Base-by-base conservation (phyloP, 2,888 invertebrate species). In the Drosophila dives region DNA sequence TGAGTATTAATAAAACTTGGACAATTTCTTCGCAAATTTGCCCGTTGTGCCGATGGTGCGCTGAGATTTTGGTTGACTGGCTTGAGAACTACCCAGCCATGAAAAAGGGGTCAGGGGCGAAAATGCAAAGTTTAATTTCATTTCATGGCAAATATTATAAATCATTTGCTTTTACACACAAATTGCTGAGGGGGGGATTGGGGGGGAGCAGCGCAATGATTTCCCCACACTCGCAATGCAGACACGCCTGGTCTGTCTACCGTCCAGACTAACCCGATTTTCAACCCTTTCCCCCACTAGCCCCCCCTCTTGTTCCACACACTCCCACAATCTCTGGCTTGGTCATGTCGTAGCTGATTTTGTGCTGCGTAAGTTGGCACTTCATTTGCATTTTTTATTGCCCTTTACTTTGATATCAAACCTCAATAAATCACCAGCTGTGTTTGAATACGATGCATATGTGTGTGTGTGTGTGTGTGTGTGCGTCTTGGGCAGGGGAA, bases 381-480 rank as follows among this genome's bases (percentile, higher is more conserved):
- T 90, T 91, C 86, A 91, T 91, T 91, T 91, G 83, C 89, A 91
- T 91, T 90, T 91, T 91, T 90, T 91, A 91, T 91, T 89, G 91
- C 80, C 82, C 80, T 86, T 86, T 87, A 89, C 86, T 89, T 83
- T 91, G 89, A 89, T 90, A 90, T 90, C 85, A 81, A 83, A 84
- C 83, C 82, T 85, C 81, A 85, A 91, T 91, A 91, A 91, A 91
- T 91, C 91, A 91, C 87, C 86, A 88, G 80, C 80, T 86, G 88
- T 88, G 86, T 88, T 88, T 88, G 86, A 80, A 65, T 55, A 62
- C 75, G 10, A 50, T 34, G 48, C 40, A 64, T 56, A 49, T 58
- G 61, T 64, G 68, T 62, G 59, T 74, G 61, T 62, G 62, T 56
- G 59, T 55, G 51, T 26, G 67, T 64, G 59, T 49, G 55, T n/a